Evolutionary conservation across 2,888 invertebrate genomes (phyloP).

Genomic region (Gastrophysa polygoni): DNA sequence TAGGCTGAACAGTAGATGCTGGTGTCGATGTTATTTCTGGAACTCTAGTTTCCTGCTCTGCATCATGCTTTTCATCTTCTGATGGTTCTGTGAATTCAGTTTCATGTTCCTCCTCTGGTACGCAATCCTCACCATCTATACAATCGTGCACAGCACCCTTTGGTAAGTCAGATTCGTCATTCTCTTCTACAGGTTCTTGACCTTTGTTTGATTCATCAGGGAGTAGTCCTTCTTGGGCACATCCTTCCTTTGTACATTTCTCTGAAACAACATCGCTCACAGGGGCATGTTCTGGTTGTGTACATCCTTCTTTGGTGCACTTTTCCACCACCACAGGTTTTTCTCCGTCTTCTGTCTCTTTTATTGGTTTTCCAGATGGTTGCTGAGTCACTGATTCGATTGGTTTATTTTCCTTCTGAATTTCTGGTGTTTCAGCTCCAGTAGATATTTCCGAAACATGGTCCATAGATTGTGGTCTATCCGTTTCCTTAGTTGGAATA

Average conservation of each 20-base stretch:
- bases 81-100: slow-evolving; percentile 16
- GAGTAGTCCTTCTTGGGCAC: slow-evolving; percentile 12
- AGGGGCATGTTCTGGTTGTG: slow-evolving; percentile 18
- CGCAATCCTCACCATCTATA: slow-evolving; percentile 9
- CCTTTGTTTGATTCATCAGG: slow-evolving; percentile 4
- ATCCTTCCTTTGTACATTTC: slow-evolving; percentile 24
- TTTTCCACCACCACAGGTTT: slow-evolving; percentile 25
- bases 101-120: slow-evolving; percentile 16
- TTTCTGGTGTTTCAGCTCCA: not conserved
- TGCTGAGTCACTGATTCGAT: slow-evolving; percentile 8
- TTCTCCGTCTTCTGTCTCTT: slow-evolving; percentile 20
- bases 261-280: not conserved
- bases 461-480: slow-evolving; percentile 43
- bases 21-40: slow-evolving; percentile 17
- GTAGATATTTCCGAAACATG: slow-evolving; percentile 39
- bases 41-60: slow-evolving; percentile 18
- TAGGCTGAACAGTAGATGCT: not conserved
- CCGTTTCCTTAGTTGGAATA: slow-evolving; percentile 39
- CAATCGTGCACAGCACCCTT: slow-evolving; percentile 28
- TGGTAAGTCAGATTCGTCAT: slow-evolving; percentile 35
- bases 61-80: slow-evolving; percentile 15
- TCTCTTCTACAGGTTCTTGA: slow-evolving; percentile 32
- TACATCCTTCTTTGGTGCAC: slow-evolving; percentile 32
- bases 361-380: slow-evolving; percentile 10
- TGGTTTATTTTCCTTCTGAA: not conserved